A percentile compares a stretch with the other conserved stretches of the same genome.
Evolutionary conservation across 2,888 invertebrate species (phyloP).

Genomic region (Mimachlamys varia): DNA sequence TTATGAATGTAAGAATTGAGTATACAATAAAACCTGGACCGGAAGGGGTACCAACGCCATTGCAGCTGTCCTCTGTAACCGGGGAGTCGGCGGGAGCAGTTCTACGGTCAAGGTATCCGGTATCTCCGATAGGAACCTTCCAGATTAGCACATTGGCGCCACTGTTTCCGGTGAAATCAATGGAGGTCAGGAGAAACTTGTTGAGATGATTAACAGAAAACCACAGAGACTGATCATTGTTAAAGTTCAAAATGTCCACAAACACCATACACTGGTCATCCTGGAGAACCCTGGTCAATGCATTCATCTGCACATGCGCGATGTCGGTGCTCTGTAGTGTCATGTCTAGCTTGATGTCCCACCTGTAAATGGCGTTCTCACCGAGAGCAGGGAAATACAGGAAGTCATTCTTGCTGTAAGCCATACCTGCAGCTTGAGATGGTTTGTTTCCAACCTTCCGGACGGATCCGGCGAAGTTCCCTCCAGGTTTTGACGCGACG

Average conservation of each 20-base stretch:
- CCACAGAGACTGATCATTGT: slow-evolving; percentile 58
- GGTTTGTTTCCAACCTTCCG: slow-evolving; percentile 50
- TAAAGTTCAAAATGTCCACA: slow-evolving; percentile 56
- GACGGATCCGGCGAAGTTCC: slow-evolving; percentile 43
- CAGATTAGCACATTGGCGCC: slow-evolving; percentile 54
- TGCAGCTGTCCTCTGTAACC: neutral
- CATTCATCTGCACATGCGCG: neutral
- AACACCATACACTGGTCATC: slow-evolving; percentile 48
- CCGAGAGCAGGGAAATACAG: slow-evolving; percentile 53
- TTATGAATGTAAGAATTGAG: neutral
- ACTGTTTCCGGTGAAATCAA: slow-evolving; percentile 49
- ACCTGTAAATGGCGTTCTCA: slow-evolving; percentile 51
- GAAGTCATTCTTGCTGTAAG: slow-evolving; percentile 47
- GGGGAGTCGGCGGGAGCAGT: slow-evolving; percentile 10
- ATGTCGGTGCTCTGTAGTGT: neutral
- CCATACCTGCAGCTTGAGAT: slow-evolving; percentile 58
- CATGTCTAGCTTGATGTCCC: slow-evolving; percentile 39
- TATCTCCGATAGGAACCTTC: slow-evolving; percentile 51
- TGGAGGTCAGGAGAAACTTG: slow-evolving; percentile 42
- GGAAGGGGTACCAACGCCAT: neutral
- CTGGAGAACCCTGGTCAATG: slow-evolving; percentile 42
- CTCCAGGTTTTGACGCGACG: slow-evolving; percentile 40
- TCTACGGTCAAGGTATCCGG: slow-evolving; percentile 52
- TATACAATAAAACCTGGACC: neutral
- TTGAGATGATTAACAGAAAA: slow-evolving; percentile 55